Evolutionary conservation across 2,113 vertebrate genomes (phyloP), one percentile per base, ranked within the genome.

Genomic region (Cyprinodon variegatus): DNA sequence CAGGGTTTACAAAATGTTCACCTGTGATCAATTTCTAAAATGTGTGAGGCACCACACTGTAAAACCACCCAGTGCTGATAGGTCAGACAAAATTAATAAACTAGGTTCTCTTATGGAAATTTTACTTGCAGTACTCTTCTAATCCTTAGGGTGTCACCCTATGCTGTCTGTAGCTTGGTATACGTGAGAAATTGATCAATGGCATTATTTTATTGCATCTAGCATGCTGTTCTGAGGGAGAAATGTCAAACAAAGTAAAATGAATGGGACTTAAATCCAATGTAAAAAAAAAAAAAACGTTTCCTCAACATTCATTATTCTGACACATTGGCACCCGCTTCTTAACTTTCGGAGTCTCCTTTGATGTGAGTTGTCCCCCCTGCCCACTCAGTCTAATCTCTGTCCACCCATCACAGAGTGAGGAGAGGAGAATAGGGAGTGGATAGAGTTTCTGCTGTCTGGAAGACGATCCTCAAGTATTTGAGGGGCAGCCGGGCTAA

Each of bases 121-220:
- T 72, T 45, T 72, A n/a, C 63, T 48, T 87, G 87, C 71, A 81
- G 68, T 86, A 66, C 70, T 78, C 29, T 22, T 76, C 68, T 38
- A 64, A 81, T 79, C 90, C 91, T 86, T 80, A 69, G 0, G 87
- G 77, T 88, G 91, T 85, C 83, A 76, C 87, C 81, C 74, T 90
- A 45, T 67, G 62, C 85, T 90, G 81, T 46, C 74, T 64, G 10
- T 77, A 67, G 22, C 36, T 13, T 17, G 7, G 22, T 64, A 69
- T 50, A 57, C 38, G 3, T 50, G 45, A 73, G 66, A 62, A 72
- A 68, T 65, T 80, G 76, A 77, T 72, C 61, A 46, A 20, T 81
- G 76, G 74, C 1, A 68, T 78, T 86, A 82, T 65, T 61, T 89
- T 69, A 83, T 83, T 76, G 85, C 17, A 81, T 81, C 69, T 74